Base-by-base conservation (phyloP, 2,888 invertebrate species). In the Ormyrus thymus region DNA sequence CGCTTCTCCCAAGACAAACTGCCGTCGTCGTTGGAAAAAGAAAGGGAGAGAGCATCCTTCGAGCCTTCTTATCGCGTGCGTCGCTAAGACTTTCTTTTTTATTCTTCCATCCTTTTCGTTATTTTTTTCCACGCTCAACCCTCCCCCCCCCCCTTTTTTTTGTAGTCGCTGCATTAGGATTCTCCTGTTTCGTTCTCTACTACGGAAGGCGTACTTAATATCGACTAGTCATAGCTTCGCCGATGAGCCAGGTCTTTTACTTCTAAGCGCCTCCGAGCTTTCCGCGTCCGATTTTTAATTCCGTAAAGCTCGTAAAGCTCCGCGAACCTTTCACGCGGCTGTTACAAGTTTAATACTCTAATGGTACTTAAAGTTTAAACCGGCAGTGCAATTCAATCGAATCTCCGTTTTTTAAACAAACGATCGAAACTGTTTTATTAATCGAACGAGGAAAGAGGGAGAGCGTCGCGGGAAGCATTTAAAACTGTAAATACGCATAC, bases 201-300 rank as follows among this genome's bases (percentile, higher is more conserved):
- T 43, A 45, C 0, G 10, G 51, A 68, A 58, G 58, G 51, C 61
- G 73, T 73, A 70, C 77, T 81, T 66, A 50, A 11, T 64, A 78
- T 81, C 76, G 73, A 78, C 81, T 81, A 81, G 81, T 78, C 81
- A 80, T 62, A 69, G 71, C 59, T 78, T 78, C 64, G 43, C 50
- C 55, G 72, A 58, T 64, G 51, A 62, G 77, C 76, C 59, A 50
- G 51, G 45, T 73, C 68, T 64, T 65, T 58, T 29, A 48, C 73
- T 73, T 62, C 53, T 15, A 10, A 56, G 58, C 29, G 66, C 53
- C 68, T 11, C 50, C 61, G 48, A 58, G 64, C 64, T 78, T 58
- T 70, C 13, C 51, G 58, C 59, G 64, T 75, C 51, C 73, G 46
- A 70, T 59, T 74, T 73, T 79, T 70, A 53, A 58, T 69, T 56